A percentile compares a stretch with the other conserved stretches of the same genome.
These are phyloP conservation scores for Macrotis lagotis DNA, from an alignment of 2,113 vertebrate genomes.

Conservation along the genomic window DNA sequence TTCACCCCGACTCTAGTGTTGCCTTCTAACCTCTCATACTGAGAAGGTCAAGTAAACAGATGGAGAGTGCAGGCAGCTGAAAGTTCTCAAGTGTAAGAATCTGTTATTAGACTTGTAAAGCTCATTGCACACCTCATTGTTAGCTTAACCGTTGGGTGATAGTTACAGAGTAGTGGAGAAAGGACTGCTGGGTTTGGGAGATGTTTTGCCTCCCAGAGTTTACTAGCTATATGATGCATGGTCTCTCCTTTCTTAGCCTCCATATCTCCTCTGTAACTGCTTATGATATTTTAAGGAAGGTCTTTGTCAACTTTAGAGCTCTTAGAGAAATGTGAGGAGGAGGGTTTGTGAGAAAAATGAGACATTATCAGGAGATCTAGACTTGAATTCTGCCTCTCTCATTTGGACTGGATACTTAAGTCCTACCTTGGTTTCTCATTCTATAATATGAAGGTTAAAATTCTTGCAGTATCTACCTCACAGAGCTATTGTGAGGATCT, in stretches of 20 bases:
- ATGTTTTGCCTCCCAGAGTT: neutral
- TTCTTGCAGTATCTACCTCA: neutral
- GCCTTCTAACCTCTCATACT: slow-evolving; percentile 29
- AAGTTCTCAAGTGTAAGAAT: neutral
- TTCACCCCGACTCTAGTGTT: slow-evolving; percentile 45
- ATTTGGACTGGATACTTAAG: neutral
- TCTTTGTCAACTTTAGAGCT: neutral
- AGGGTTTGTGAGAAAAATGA: neutral
- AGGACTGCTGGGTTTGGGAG: neutral
- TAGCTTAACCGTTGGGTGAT: neutral
- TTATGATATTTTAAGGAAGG: neutral
- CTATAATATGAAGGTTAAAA: neutral
- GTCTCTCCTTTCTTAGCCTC: neutral
- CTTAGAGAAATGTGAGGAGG: neutral
- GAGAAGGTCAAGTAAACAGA: slow-evolving; percentile 50
- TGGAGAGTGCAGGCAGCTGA: slow-evolving; percentile 19
- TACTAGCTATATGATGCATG: neutral
- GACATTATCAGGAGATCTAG: neutral
- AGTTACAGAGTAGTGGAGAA: neutral
- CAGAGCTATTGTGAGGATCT: neutral
- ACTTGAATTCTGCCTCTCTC: neutral
- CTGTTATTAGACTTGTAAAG: neutral
- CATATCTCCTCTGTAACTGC: neutral
- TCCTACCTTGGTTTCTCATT: neutral
- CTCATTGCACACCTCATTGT: neutral